Conservation (phyloP, 2,113 vertebrate species). For the Bombycilla garrulus region DNA sequence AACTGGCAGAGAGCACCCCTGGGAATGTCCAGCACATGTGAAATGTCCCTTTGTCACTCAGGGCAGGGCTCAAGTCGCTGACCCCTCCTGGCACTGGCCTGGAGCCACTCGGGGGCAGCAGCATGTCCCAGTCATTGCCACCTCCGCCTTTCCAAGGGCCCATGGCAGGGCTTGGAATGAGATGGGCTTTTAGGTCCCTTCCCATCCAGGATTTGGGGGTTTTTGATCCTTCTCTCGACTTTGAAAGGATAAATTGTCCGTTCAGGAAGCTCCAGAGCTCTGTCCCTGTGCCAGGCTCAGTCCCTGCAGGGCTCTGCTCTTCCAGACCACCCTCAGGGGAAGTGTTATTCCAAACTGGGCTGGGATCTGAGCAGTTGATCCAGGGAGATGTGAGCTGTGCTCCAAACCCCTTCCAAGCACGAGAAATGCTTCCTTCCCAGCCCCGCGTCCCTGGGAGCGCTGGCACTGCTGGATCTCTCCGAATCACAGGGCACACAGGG, state of each 20-base stretch:
- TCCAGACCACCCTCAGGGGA: not conserved
- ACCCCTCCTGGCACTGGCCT: not conserved
- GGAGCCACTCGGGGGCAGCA: not conserved
- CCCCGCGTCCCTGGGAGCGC: not conserved
- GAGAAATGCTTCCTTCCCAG: not conserved
- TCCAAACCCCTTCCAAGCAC: not conserved
- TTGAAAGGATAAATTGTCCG: not conserved
- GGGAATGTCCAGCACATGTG: not conserved
- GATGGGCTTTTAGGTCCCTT: not conserved
- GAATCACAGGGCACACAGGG: not conserved
- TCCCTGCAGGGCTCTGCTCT: not conserved
- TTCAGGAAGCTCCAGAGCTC: not conserved
- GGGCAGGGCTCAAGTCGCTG: too few species aligned
- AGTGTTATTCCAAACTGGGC: not conserved
- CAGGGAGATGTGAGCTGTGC: not conserved
- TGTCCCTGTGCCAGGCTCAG: not conserved
- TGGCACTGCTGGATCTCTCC: not conserved
- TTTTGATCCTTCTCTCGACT: not conserved
- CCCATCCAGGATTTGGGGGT: not conserved
- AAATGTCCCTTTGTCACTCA: not conserved
- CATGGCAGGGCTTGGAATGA: not conserved
- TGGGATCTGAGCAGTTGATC: not conserved
- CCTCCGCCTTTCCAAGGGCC: not conserved
- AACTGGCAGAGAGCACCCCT: not conserved
- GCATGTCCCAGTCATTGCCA: not conserved